Evolutionary conservation across 2,797 vertebrate species (phyloP), one percentile per base, ranked within the genome.

Genomic region (Leptatherina wallacei): DNA sequence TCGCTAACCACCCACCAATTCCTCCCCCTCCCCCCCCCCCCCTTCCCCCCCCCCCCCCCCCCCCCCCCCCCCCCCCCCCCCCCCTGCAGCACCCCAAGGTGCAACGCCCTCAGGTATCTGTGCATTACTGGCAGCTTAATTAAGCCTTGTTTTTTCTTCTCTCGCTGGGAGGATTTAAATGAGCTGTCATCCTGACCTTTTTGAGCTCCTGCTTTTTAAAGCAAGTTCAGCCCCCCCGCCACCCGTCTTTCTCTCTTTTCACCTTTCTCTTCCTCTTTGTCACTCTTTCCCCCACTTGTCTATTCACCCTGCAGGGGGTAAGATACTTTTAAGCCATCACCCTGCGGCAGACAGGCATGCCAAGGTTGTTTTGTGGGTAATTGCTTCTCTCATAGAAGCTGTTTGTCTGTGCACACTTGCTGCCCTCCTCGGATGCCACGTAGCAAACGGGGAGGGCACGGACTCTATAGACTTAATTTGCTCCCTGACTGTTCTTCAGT

Each of bases 181-280:
- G 93, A 95, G 93, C 92, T 93, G 92, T 93, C 89, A 87, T 88
- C 89, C 89, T 95, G 93, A 95, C 94, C 93, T 95, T 95, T 95
- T 90, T 91, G 88, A 90, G 91, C 88, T 90, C 77, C 83, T 86
- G 84, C 83, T 89, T 89, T 92, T 91, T 86, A 88, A 88, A 91
- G 83, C 67, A 72, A 85, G 88, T 91, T 90, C 79, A 89, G 71
- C 73, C 77, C 56, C 78, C 65, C 77, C 22, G 44, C 77, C 83
- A 75, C 82, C 75, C 67, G 57, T 86, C 87, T 83, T 69, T 81
- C 82, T 84, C 70, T 78, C 74, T 85, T 78, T 81, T 85, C 85
- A 88, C 85, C 87, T 88, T 88, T 86, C 88, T 79, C 77, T 85
- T 77, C 79, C 59, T 33, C 89, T 90, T 90, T 87, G 87, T 92